Evolutionary conservation across 2,797 vertebrate genomes (phyloP).

Genomic region (Rhinoraja longicauda): DNA sequence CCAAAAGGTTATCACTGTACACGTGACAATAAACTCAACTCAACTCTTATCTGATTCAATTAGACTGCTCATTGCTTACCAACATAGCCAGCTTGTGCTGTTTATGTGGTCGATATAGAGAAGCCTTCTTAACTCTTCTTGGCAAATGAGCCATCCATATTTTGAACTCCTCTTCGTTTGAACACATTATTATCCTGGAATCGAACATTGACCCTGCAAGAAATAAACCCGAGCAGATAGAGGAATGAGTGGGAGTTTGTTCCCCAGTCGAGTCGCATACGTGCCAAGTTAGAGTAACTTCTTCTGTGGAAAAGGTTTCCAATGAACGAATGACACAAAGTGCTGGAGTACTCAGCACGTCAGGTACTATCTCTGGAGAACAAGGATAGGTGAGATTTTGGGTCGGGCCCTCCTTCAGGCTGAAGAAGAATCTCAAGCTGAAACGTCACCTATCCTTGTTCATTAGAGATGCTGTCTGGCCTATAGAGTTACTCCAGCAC

Average conservation of each 20-base stretch:
- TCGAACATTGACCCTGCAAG: constrained; percentile 66
- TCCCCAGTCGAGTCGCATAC: background rate
- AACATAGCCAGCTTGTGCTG: background rate
- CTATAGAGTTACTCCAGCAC: no score
- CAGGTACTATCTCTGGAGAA: no score
- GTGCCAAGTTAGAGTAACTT: background rate
- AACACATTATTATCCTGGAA: constrained; percentile 62
- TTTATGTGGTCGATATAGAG: background rate
- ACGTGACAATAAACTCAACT: no score
- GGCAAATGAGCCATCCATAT: constrained; percentile 62
- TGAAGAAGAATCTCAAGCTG: no score
- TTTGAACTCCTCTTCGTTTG: constrained; percentile 53
- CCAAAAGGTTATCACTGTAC: no score
- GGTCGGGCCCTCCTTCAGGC: no score
- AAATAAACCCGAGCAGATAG: constrained; percentile 6
- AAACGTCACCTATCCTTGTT: no score
- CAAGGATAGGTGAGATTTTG: no score
- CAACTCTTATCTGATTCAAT: background rate
- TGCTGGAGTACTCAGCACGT: no score
- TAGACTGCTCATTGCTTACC: background rate
- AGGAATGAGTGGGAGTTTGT: background rate
- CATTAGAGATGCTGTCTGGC: no score
- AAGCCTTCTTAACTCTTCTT: constrained; percentile 58
- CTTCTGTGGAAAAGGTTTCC: background rate
- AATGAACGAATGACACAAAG: background rate